Evolutionary conservation across 2,888 invertebrate species (phyloP).

Genomic region (Rhingia rostrata): DNA sequence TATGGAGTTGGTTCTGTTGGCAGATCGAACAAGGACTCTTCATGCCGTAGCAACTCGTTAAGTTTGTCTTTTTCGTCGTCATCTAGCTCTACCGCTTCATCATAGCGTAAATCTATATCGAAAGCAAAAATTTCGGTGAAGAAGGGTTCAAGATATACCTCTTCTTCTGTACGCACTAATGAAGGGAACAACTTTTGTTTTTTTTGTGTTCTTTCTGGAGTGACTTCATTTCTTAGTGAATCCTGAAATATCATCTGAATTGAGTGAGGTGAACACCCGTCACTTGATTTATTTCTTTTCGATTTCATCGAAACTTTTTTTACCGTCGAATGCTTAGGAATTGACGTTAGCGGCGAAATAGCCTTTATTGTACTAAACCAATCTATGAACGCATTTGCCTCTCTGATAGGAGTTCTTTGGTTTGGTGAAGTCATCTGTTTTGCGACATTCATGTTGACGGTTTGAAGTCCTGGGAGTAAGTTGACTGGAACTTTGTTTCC

Average conservation of each 20-base stretch:
- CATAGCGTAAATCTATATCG: no score
- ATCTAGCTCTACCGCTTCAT: no score
- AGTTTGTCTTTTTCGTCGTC: no score
- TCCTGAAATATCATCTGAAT: not conserved
- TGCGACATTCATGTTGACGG: not conserved
- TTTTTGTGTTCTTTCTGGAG: not conserved
- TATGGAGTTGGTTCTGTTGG: no score
- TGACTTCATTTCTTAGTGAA: not conserved
- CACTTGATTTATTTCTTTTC: not conserved
- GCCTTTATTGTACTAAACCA: not conserved
- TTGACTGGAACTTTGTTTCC: not conserved
- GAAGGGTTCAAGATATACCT: no score
- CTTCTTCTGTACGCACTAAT: no score
- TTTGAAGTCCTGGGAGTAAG: not conserved
- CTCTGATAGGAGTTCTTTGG: not conserved
- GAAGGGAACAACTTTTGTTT: not conserved
- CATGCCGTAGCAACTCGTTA: no score
- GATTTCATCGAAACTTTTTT: not conserved
- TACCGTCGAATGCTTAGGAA: not conserved
- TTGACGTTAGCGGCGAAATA: constrained; percentile 15
- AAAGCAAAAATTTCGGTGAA: no score
- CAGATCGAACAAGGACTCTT: no score
- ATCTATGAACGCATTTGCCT: not conserved
- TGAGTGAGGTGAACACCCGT: not conserved
- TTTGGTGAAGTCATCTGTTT: not conserved